Evolutionary conservation across 2,797 vertebrate genomes (phyloP).

Genomic region (Vespertilio murinus): DNA sequence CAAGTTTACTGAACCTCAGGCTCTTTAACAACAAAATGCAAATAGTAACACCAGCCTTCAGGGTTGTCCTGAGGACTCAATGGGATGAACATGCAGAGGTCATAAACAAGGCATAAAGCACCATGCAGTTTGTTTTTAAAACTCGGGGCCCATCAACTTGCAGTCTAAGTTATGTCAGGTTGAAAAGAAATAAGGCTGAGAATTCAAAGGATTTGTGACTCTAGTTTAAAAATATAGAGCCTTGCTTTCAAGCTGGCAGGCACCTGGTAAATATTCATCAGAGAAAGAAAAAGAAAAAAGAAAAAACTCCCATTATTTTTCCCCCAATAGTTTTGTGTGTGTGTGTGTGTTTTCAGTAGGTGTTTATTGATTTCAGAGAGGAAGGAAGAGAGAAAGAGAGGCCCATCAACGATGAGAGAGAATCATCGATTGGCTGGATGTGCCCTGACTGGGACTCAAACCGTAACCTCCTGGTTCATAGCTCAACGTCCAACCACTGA

Average conservation of each 20-base stretch:
- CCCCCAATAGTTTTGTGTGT: too few relatives aligned
- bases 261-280: neutral
- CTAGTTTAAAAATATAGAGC: neutral
- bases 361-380: neutral
- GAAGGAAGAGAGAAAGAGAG: neutral
- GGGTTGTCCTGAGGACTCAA: neutral
- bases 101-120: neutral
- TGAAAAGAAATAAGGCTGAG: constrained; percentile 17
- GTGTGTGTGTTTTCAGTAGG: too few relatives aligned
- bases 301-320: neutral
- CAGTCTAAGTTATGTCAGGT: neutral
- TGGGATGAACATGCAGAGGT: neutral
- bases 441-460: neutral
- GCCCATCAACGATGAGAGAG: neutral
- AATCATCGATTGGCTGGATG: neutral
- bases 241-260: neutral
- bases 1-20: neutral
- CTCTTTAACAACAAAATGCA: neutral
- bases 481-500: too few relatives aligned
- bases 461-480: too few relatives aligned
- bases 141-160: neutral
- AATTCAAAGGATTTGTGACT: neutral
- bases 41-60: neutral
- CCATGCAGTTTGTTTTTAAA: neutral
- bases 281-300: neutral